Percentiles rank a stretch among this genome's conserved stretches.
Conservation (phyloP, 2,797 vertebrate genomes). For the Cyclura pinguis region DNA sequence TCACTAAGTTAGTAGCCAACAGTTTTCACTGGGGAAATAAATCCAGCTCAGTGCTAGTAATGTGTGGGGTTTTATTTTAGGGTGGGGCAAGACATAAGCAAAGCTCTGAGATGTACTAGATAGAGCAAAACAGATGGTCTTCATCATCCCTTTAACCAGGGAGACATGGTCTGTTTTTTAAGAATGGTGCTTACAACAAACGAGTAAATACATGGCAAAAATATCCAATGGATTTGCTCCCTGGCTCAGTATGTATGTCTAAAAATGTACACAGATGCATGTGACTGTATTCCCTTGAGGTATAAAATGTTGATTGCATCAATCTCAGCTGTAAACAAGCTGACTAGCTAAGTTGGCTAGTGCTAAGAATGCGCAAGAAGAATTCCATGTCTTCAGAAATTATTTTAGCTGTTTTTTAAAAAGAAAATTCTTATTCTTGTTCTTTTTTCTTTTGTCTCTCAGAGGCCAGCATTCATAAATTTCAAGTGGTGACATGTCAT, state of each 20-base stretch:
- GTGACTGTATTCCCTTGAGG: constrained; percentile 53
- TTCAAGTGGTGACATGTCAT: constrained; percentile 36
- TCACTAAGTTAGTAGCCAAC: constrained; percentile 78
- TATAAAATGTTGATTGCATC: constrained; percentile 70
- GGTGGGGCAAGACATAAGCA: constrained; percentile 59
- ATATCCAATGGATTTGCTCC: constrained; percentile 42
- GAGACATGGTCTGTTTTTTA: constrained; percentile 83
- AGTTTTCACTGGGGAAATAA: constrained; percentile 81
- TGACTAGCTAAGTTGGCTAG: constrained; percentile 57
- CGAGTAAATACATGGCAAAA: constrained; percentile 71
- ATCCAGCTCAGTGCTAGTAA: constrained; percentile 74
- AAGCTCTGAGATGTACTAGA: constrained; percentile 70
- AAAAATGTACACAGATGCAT: constrained; percentile 36
- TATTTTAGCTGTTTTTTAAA: neutral
- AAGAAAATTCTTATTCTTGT: neutral
- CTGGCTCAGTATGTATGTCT: constrained; percentile 53
- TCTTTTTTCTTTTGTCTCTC: constrained; percentile 23
- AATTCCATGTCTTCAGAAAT: constrained; percentile 52
- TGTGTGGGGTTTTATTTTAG: constrained; percentile 70
- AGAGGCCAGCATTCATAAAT: constrained; percentile 47
- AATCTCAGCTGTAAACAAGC: constrained; percentile 61
- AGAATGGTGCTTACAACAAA: constrained; percentile 77
- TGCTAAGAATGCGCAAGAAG: constrained; percentile 60
- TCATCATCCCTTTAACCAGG: constrained; percentile 76
- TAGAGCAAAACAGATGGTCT: constrained; percentile 80